These are phyloP conservation scores for Gavialis gangeticus DNA, from an alignment of 2,113 vertebrate genomes.

Conservation along the genomic window DNA sequence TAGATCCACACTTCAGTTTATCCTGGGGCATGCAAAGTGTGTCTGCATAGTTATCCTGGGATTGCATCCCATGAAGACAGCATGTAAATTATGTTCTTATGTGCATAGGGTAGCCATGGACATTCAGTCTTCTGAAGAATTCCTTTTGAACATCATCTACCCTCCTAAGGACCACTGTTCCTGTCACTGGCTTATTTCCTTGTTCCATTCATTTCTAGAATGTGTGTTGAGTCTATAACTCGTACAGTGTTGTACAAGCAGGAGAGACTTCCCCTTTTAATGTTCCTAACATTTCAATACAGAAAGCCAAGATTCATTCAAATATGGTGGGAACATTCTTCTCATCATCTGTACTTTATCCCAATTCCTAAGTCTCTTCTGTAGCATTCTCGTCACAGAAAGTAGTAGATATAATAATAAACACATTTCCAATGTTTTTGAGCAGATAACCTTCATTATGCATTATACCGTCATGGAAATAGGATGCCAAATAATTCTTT, in stretches of 20 bases:
- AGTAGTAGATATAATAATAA: not conserved
- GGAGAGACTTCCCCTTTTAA: not conserved
- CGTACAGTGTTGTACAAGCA: not conserved
- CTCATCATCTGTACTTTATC: fast-evolving
- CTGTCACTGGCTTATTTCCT: not conserved
- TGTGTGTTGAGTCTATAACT: not conserved
- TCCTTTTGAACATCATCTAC: not conserved
- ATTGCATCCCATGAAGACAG: too few species aligned
- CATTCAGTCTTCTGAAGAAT: not conserved
- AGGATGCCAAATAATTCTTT: not conserved
- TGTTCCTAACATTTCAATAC: not conserved
- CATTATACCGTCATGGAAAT: not conserved
- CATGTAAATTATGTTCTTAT: too few species aligned
- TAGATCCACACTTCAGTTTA: too few species aligned
- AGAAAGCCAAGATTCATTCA: not conserved
- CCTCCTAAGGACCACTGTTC: not conserved
- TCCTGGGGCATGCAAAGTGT: too few species aligned
- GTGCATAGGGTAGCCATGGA: not conserved
- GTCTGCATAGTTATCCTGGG: too few species aligned
- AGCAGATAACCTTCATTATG: not conserved
- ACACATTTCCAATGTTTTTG: not conserved
- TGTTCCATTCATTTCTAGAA: not conserved
- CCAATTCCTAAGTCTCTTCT: not conserved
- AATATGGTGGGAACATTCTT: not conserved
- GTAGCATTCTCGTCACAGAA: not conserved